Conservation (phyloP, 2,888 invertebrate species). For the Drosophila setosimentum region DNA sequence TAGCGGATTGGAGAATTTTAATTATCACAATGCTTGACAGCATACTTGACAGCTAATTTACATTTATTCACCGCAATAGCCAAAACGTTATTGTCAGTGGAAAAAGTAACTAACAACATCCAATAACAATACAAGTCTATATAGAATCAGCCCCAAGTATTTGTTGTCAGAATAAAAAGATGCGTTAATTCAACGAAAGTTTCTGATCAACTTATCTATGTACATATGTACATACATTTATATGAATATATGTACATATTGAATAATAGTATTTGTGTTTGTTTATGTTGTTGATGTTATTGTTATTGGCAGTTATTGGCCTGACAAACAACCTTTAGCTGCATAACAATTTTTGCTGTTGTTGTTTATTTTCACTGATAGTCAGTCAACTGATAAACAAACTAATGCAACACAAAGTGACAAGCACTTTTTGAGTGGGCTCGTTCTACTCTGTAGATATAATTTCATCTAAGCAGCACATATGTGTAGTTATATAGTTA, state of each 20-base stretch:
- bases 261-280: background rate
- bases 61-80: slow-evolving; percentile 5
- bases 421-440: slow-evolving; percentile 38
- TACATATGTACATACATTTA: background rate
- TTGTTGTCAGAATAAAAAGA: background rate
- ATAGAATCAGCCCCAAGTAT: background rate
- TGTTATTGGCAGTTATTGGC: slow-evolving; percentile 20
- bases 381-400: slow-evolving; percentile 48
- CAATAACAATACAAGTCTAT: background rate
- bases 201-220: background rate
- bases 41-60: slow-evolving; percentile 31
- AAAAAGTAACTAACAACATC: background rate
- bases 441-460: slow-evolving; percentile 23
- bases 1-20: slow-evolving; percentile 28
- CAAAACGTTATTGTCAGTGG: slow-evolving; percentile 11
- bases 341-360: slow-evolving; percentile 28
- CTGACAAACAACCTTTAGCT: slow-evolving; percentile 35
- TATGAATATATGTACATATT: background rate
- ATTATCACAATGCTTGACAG: slow-evolving; percentile 41
- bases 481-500: background rate
- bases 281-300: slow-evolving; percentile 3
- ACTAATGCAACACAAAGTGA: slow-evolving; percentile 33
- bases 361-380: slow-evolving; percentile 35
- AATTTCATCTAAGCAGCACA: slow-evolving; percentile 13
- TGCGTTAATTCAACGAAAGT: background rate